Percentiles rank a stretch among this genome's conserved stretches.
Evolutionary conservation across 2,797 vertebrate species (phyloP).

Genomic region (Schizothorax lantsangensis): DNA sequence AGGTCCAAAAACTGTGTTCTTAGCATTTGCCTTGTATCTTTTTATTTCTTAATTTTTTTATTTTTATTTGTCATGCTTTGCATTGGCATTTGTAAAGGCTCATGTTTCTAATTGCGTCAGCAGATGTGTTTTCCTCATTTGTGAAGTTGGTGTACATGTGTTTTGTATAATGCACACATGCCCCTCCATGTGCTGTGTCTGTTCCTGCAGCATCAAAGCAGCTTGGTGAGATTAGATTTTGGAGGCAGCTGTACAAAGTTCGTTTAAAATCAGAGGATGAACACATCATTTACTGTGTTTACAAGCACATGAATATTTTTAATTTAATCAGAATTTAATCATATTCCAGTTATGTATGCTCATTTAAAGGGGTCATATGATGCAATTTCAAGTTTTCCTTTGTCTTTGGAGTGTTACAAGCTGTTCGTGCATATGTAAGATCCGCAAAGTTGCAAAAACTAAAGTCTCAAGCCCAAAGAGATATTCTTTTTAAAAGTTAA

Average conservation of each 20-base stretch:
- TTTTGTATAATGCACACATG: slow-evolving; percentile 30
- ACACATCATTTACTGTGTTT: slow-evolving; percentile 3
- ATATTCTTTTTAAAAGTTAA: too few relatives aligned
- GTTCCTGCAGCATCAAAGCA: slow-evolving; percentile 35
- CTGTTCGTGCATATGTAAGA: too few relatives aligned
- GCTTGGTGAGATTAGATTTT: slow-evolving; percentile 46
- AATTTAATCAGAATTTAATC: background rate
- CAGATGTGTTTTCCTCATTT: background rate
- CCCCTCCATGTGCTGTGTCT: slow-evolving; percentile 33
- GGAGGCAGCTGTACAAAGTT: slow-evolving; percentile 26
- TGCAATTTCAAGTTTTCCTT: too few relatives aligned
- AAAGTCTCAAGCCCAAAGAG: too few relatives aligned
- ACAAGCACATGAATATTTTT: background rate
- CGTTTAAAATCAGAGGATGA: slow-evolving; percentile 24
- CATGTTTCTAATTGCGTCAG: background rate
- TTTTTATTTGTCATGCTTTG: background rate
- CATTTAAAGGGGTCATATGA: too few relatives aligned
- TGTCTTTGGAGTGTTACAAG: too few relatives aligned
- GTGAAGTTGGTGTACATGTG: slow-evolving; percentile 33
- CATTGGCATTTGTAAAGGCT: background rate
- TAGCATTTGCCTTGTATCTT: background rate
- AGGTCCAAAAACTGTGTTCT: background rate
- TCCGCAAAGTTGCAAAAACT: too few relatives aligned
- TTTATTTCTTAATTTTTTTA: background rate
- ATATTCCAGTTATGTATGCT: background rate